Evolutionary conservation across 2,888 invertebrate species (phyloP).

Genomic region (Sphecodes monilicornis): DNA sequence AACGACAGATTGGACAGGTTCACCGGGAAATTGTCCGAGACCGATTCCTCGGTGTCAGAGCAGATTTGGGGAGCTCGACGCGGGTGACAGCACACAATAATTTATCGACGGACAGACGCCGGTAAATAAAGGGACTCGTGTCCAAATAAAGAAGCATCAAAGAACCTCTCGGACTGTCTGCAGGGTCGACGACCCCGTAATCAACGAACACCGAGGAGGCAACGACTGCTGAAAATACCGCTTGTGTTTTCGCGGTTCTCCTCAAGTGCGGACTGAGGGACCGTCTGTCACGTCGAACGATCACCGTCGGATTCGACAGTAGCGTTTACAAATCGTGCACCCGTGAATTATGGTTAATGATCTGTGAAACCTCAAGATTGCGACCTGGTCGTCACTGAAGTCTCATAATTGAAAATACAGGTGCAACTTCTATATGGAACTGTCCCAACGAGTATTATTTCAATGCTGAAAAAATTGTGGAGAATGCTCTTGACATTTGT

Average conservation of each 20-base stretch:
- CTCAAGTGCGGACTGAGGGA: neutral
- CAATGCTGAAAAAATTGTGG: neutral
- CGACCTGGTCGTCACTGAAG: neutral
- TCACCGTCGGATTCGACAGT: neutral
- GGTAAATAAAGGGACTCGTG: conserved; percentile 47
- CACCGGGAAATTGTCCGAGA: neutral
- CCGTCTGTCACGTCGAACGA: neutral
- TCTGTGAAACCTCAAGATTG: neutral
- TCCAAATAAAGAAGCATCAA: conserved; percentile 57
- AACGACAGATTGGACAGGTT: neutral
- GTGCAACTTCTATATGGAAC: too few species aligned
- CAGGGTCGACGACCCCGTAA: conserved; percentile 55
- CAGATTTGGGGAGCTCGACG: neutral
- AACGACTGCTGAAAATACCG: conserved; percentile 51
- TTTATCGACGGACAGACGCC: conserved; percentile 41
- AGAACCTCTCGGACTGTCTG: conserved; percentile 29
- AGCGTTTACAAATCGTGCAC: neutral
- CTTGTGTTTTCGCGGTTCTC: conserved; percentile 34
- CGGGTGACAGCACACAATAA: conserved; percentile 27
- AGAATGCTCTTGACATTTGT: neutral
- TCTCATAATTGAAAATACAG: neutral
- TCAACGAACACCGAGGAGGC: conserved; percentile 52
- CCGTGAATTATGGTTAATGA: neutral
- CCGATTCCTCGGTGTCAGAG: neutral
- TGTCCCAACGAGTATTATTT: too few species aligned